phyloP scores from a whole-genome alignment of 2,888 invertebrate genomes.

The Graphium colonna region DNA sequence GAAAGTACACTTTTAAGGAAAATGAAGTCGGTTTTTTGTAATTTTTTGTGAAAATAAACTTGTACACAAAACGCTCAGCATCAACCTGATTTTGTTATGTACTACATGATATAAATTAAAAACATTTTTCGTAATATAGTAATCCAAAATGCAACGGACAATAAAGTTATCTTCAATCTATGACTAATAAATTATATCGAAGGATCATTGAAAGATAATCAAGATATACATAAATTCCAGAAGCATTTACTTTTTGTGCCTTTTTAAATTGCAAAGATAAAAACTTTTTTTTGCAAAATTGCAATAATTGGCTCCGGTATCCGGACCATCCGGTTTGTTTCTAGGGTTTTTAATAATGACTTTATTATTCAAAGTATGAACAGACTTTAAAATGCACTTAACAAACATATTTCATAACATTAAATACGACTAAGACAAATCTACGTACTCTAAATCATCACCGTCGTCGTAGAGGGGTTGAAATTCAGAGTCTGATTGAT shows the following conservation, averaged over 20 bases:
- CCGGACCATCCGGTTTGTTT: not conserved
- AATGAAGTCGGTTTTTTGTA: no score
- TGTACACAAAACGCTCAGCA: no score
- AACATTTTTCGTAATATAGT: no score
- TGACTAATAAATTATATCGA: slow-evolving; percentile 1
- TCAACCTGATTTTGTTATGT: no score
- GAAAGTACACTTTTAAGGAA: no score
- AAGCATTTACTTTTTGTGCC: not conserved
- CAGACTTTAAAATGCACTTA: not conserved
- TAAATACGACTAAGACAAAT: no score
- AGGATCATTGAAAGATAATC: not conserved
- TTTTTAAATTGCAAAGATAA: not conserved
- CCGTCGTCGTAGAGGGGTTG: slow-evolving; percentile 60
- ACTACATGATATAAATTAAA: no score
- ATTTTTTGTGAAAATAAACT: no score
- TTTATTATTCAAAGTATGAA: not conserved
- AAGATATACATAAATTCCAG: slow-evolving; percentile 2
- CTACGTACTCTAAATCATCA: slow-evolving; percentile 63
- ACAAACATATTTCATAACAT: no score
- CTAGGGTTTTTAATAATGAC: not conserved
- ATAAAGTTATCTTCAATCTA: slow-evolving; percentile 2
- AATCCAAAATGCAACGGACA: not conserved
- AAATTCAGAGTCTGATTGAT: slow-evolving; percentile 60
- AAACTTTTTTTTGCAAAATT: not conserved
- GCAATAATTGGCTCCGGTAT: not conserved